Evolutionary conservation across 2,797 vertebrate genomes (phyloP).

Genomic region (Melanotaenia nigrans): DNA sequence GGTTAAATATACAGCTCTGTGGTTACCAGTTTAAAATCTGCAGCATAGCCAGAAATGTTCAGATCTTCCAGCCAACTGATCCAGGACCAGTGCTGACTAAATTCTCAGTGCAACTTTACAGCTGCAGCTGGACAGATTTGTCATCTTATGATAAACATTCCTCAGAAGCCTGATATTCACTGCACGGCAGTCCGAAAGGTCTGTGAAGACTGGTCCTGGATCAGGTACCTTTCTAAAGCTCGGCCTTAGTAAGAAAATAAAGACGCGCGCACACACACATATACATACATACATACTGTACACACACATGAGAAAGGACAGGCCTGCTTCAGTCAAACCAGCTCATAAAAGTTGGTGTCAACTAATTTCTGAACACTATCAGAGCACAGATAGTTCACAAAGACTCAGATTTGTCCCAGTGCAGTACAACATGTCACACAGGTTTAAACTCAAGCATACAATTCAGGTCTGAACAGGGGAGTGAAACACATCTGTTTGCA

Average conservation of each 20-base stretch:
- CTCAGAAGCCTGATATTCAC: constrained; percentile 35
- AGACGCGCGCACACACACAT: constrained; percentile 10
- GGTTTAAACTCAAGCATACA: constrained; percentile 30
- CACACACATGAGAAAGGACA: constrained; percentile 38
- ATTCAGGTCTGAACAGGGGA: constrained; percentile 43
- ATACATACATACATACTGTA: constrained; percentile 5
- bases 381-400: constrained; percentile 24
- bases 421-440: constrained; percentile 21
- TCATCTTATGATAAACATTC: constrained; percentile 27
- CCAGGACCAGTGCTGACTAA: constrained; percentile 43
- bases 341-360: constrained; percentile 40
- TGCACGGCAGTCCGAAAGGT: constrained; percentile 34
- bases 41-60: constrained; percentile 51
- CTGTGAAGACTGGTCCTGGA: constrained; percentile 41
- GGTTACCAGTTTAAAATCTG: constrained; percentile 52
- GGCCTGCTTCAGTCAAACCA: constrained; percentile 45
- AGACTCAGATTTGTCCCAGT: constrained; percentile 24
- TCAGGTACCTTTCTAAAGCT: constrained; percentile 49
- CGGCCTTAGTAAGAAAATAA: constrained; percentile 45
- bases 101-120: neutral
- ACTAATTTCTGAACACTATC: constrained; percentile 28
- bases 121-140: neutral
- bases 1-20: constrained; percentile 61
- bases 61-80: constrained; percentile 36
- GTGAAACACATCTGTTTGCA: constrained; percentile 37